phyloP scores from a whole-genome alignment of 2,113 vertebrate species.

The Neomonachus schauinslandi region DNA sequence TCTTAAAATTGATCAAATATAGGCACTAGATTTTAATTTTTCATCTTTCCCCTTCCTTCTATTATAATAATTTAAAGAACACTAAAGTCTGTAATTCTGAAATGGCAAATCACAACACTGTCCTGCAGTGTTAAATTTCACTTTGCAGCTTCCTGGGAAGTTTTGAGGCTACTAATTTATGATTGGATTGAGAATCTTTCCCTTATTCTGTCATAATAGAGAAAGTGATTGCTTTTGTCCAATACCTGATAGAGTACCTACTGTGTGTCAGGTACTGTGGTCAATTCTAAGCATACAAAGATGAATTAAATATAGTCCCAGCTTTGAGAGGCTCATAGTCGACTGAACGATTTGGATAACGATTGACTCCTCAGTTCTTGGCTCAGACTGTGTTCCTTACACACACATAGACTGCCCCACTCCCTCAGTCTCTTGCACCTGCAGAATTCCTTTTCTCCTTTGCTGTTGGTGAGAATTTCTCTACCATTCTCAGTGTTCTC shows the following conservation, averaged over 20 bases:
- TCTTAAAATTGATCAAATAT: conserved; percentile 38
- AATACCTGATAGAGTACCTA: not conserved
- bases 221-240: not conserved
- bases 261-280: not conserved
- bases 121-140: conserved; percentile 56
- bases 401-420: not conserved
- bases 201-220: not conserved
- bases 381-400: not conserved
- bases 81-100: conserved; percentile 56
- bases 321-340: not conserved
- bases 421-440: not conserved
- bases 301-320: not conserved
- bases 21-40: conserved; percentile 46
- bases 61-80: conserved; percentile 46
- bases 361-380: not conserved
- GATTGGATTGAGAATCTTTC: not conserved
- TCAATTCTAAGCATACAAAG: not conserved
- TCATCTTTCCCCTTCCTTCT: not conserved
- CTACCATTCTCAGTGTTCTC: not conserved
- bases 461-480: not conserved
- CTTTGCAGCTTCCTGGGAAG: conserved; percentile 30
- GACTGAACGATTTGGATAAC: not conserved
- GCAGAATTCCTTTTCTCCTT: not conserved
- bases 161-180: not conserved
- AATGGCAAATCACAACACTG: not conserved